Base-by-base conservation (phyloP, 2,888 invertebrate genomes). In the Callinectes sapidus region DNA sequence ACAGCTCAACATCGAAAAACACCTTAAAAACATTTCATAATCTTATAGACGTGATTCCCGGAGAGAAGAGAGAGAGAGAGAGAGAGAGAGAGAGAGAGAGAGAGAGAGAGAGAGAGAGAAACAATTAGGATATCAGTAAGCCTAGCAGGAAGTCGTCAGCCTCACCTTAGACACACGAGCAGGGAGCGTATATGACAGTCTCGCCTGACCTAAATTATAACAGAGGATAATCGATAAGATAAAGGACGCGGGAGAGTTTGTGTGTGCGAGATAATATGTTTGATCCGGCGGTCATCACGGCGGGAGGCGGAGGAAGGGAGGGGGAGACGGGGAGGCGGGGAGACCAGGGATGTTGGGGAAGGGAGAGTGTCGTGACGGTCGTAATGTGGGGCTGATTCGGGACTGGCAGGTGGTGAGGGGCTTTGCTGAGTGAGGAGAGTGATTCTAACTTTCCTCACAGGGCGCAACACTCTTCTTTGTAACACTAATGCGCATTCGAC, bases 181-280 rank as follows among this genome's bases (percentile, higher is more conserved):
- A 86, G 71, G 42, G 39, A 71, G 39, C 66, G 71, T 61, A 77
- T 18, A 81, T 16, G 14, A 35, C 81, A 16, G 35, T 35, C 35
- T 81, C 35, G 81, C 35, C 32, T 81, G 90, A 86, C 23, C 23
- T n/a, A 39, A 61, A 55, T 13, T 6, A 39, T 10, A 54, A 23
- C 18, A n/a, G 23, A 16, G 55, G 14, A 42, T 35, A 87, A 61
- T n/a, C 54, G n/a, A 54, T n/a, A 39, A 55, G 87, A 61, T 32
- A 61, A 39, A 66, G 61, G 28, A 87, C 35, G 66, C 14, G 71
- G 13, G 87, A 61, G 87, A 71, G 91, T 13, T 42, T 86, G 89
- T 32, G 39, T 77, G 87, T 18, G 61, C 39, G 86, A 87, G 91
- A 87, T 42, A 66, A 61, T 55, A 42, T 23, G 66, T 66, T 66